These are phyloP conservation scores for Rhinopomastus cyanomelas DNA, from an alignment of 2,113 vertebrate genomes.

Conservation along the genomic window DNA sequence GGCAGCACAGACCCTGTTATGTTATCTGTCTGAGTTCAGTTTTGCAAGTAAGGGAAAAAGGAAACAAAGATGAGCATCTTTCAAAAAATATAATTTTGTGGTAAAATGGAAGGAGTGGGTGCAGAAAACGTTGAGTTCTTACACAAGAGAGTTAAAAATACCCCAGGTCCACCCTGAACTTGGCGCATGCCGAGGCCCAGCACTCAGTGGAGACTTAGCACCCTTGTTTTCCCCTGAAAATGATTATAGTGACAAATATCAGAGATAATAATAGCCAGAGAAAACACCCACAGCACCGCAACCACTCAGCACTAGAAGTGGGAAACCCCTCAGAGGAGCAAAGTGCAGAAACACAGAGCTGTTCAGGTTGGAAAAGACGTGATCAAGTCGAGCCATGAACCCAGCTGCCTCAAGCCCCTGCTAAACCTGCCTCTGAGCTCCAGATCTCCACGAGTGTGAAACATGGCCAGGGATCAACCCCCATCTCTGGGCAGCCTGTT, in stretches of 20 bases:
- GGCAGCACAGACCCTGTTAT: neutral
- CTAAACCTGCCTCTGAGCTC: too few relatives aligned
- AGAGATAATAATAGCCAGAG: too few relatives aligned
- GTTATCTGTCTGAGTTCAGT: neutral
- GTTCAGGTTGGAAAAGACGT: too few relatives aligned
- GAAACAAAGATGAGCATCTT: neutral
- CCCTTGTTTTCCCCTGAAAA: too few relatives aligned
- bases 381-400: too few relatives aligned
- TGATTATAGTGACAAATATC: accelerated
- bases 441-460: too few relatives aligned
- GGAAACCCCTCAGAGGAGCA: accelerated
- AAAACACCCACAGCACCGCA: accelerated
- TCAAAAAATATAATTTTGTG: neutral
- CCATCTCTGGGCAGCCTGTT: too few relatives aligned
- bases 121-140: neutral
- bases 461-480: too few relatives aligned
- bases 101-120: neutral
- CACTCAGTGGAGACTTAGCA: accelerated
- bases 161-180: neutral
- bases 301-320: accelerated
- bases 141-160: neutral
- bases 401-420: too few relatives aligned
- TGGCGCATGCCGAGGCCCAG: neutral
- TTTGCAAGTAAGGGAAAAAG: neutral
- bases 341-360: too few relatives aligned